These are phyloP conservation scores for Myotis pilosus DNA, from an alignment of 2,797 vertebrate species.

Conservation along the genomic window DNA sequence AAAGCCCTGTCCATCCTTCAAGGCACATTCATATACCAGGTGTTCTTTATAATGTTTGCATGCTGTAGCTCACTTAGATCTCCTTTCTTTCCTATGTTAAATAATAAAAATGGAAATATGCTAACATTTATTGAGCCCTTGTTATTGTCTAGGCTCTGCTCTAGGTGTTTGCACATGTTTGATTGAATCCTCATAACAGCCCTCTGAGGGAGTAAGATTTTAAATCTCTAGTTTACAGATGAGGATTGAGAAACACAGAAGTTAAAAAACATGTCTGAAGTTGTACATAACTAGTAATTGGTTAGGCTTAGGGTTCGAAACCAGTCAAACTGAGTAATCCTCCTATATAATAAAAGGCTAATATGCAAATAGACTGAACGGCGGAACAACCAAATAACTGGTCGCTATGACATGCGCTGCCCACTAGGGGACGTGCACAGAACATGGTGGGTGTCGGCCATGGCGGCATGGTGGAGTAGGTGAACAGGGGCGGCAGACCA, in stretches of 20 bases:
- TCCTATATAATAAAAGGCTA: no score
- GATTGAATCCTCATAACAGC: background rate
- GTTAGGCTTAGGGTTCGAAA: constrained; percentile 1
- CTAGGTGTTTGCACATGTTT: background rate
- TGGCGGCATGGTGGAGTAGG: no score
- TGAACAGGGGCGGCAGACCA: no score
- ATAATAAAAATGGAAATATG: background rate
- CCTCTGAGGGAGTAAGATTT: background rate
- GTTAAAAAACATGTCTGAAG: background rate
- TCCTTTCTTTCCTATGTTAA: constrained; percentile 28
- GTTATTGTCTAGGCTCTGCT: background rate
- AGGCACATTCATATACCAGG: background rate
- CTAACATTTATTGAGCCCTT: background rate
- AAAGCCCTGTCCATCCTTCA: background rate
- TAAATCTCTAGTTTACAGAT: background rate
- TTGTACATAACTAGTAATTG: background rate
- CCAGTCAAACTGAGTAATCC: background rate
- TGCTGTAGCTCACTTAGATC: background rate
- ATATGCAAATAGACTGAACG: no score
- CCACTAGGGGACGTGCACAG: no score
- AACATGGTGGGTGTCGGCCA: no score
- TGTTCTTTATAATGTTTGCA: background rate
- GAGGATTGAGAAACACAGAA: background rate
- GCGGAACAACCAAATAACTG: no score
- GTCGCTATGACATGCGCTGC: no score